Percentiles rank a stretch among this genome's conserved stretches.
Conservation (phyloP, 1,140 invertebrate genomes). For the Camponotus vicinus region DNA sequence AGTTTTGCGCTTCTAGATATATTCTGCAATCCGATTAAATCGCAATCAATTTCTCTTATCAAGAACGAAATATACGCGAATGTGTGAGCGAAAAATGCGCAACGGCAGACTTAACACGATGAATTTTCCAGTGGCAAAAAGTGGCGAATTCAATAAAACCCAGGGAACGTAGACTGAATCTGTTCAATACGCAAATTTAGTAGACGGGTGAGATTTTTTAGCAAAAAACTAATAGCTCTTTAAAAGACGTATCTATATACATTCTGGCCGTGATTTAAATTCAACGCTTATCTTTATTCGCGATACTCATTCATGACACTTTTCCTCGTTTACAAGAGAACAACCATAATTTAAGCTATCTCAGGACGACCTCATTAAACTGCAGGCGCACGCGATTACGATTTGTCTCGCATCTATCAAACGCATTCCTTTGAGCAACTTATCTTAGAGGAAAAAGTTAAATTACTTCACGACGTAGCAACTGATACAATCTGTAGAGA, state of each 20-base stretch:
- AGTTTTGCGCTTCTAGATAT: conserved; percentile 42
- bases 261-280: neutral
- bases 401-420: conserved; percentile 48
- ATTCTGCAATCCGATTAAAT: conserved; percentile 24
- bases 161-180: neutral
- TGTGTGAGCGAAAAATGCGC: neutral
- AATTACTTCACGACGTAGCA: conserved; percentile 29
- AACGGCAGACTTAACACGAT: neutral
- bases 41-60: conserved; percentile 19
- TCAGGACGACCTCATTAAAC: conserved; percentile 40
- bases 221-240: conserved; percentile 2
- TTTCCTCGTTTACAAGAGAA: conserved; percentile 18
- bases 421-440: conserved; percentile 8
- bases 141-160: conserved; percentile 16
- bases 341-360: conserved; percentile 25
- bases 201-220: neutral
- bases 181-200: conserved; percentile 7
- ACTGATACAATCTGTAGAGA: conserved; percentile 38
- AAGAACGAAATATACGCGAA: neutral
- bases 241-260: neutral
- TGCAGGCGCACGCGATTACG: conserved; percentile 46
- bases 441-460: conserved; percentile 46
- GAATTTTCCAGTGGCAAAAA: neutral
- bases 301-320: neutral
- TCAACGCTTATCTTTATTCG: conserved; percentile 8